phyloP scores from a whole-genome alignment of 2,888 invertebrate genomes.

The Megastigmus dorsalis region DNA sequence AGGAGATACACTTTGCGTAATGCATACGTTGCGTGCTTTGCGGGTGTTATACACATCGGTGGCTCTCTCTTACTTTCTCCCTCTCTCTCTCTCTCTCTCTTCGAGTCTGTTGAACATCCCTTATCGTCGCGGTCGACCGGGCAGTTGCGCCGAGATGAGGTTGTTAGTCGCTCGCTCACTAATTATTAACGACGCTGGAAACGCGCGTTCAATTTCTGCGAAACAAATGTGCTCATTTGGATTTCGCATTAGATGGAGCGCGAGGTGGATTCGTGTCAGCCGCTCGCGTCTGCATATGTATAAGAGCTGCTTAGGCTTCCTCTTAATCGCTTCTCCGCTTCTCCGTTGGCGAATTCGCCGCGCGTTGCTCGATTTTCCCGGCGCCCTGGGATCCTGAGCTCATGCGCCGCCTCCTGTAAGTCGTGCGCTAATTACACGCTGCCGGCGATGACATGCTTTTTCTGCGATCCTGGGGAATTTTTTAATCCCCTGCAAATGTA shows the following conservation, averaged over 20 bases:
- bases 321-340: not conserved
- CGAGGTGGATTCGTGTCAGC: not conserved
- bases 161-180: slow-evolving; percentile 12
- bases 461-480: too few relatives aligned
- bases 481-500: too few relatives aligned
- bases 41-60: too few relatives aligned
- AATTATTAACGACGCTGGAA: slow-evolving; percentile 36
- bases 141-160: too few relatives aligned
- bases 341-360: not conserved
- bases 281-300: too few relatives aligned
- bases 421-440: slow-evolving; percentile 1
- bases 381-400: too few relatives aligned
- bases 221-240: slow-evolving; percentile 37
- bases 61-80: too few relatives aligned
- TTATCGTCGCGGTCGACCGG: not conserved
- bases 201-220: slow-evolving; percentile 11
- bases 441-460: not conserved
- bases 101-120: too few relatives aligned
- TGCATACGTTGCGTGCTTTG: slow-evolving; percentile 15
- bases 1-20: slow-evolving; percentile 5
- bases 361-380: not conserved
- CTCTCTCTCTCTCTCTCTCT: not conserved
- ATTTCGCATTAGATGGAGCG: slow-evolving; percentile 8
- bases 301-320: too few relatives aligned
- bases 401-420: too few relatives aligned